Percentiles rank a stretch among this genome's conserved stretches.
Conservation (phyloP, 2,113 vertebrate genomes). For the Apaloderma vittatum region DNA sequence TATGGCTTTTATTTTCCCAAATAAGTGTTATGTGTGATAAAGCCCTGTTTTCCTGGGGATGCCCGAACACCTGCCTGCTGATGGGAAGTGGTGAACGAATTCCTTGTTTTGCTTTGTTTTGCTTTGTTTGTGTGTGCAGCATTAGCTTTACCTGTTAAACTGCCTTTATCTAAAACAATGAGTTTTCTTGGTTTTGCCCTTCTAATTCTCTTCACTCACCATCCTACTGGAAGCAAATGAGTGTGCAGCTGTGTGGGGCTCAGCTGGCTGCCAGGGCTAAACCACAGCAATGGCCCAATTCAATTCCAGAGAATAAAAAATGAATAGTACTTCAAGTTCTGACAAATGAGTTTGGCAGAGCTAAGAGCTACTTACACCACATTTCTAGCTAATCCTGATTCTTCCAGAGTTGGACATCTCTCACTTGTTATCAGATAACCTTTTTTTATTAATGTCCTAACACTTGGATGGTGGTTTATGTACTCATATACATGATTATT, state of each 20-base stretch:
- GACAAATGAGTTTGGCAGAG: not conserved
- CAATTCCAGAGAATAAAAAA: not conserved
- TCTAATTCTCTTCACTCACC: not conserved
- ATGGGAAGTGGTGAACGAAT: accelerated
- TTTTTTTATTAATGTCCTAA: not conserved
- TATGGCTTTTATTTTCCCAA: not conserved
- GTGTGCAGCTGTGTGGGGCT: accelerated
- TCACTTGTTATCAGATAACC: not conserved
- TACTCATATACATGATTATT: not conserved
- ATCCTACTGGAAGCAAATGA: not conserved
- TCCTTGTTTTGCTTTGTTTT: not conserved
- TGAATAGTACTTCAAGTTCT: not conserved
- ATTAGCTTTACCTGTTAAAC: not conserved
- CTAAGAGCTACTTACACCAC: not conserved
- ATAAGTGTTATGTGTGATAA: accelerated
- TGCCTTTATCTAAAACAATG: not conserved
- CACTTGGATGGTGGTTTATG: not conserved
- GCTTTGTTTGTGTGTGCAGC: accelerated
- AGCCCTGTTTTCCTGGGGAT: not conserved
- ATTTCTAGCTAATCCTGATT: not conserved
- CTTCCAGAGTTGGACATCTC: not conserved
- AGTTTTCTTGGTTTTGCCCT: not conserved
- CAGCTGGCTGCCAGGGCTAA: not conserved
- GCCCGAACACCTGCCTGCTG: accelerated
- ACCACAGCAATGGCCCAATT: not conserved